Evolutionary conservation across 1,140 invertebrate genomes (phyloP), one percentile per base, ranked within the genome.

Genomic region (Eciton burchellii): DNA sequence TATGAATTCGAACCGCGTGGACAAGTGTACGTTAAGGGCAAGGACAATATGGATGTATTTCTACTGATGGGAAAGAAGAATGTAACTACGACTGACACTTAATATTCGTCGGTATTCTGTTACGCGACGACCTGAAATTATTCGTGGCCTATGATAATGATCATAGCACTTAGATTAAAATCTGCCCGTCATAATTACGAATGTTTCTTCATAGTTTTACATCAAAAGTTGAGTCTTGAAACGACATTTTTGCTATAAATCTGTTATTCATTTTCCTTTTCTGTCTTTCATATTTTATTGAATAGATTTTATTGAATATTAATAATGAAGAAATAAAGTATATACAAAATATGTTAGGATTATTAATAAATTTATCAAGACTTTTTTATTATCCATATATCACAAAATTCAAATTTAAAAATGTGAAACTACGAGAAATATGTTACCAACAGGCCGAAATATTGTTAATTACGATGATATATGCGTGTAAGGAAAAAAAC

Each of bases 31-130:
- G 98, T 99, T 0, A 99, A 99, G 94, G 98, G 98, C 5, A 99
- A 99, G 94, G 98, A 98, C 90, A 95, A 98, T 88, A 99, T 99
- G 98, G 96, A 97, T 89, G 97, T 98, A 4, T 98, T 96, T 93
- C 94, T 99, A 41, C 93, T 97, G 9, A 93, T 95, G 82, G 93
- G 93, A n/a, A 96, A 96, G 91, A 94, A 63, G 12, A 49, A 72
- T 47, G 47, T 26, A 41, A 29, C 52, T 71, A 57, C 12, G 45
- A 84, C 9, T 11, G 54, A 19, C 19, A 26, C 62, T 74, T 87
- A 86, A 52, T 24, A 62, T n/a, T 77, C 54, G 26, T n/a, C 43
- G 29, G 29, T 84, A 71, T 70, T 68, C n/a, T 14, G n/a, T 70
- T 57, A 24, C 16, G 21, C 43, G 62, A 54, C 19, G 26, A 82